Evolutionary conservation across 2,797 vertebrate species (phyloP).

Genomic region (Alauda arvensis): DNA sequence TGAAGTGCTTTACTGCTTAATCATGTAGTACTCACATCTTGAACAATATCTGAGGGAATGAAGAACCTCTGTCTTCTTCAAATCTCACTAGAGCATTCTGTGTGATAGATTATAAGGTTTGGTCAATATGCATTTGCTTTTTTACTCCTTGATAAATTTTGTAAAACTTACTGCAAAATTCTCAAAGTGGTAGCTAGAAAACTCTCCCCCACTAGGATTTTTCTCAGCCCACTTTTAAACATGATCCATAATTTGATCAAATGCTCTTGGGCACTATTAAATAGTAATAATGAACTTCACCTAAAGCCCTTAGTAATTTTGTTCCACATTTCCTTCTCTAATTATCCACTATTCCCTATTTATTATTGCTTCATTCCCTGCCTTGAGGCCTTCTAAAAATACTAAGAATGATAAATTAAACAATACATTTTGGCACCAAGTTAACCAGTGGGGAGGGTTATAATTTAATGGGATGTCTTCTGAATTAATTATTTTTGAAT

Average conservation of each 20-base stretch:
- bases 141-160: slow-evolving; percentile 8
- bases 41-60: not conserved
- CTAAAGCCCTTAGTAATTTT: slow-evolving; percentile 83
- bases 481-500: slow-evolving; percentile 81
- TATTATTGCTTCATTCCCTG: slow-evolving; percentile 79
- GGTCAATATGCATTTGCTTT: slow-evolving; percentile 12
- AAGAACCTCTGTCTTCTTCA: not conserved
- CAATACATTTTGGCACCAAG: slow-evolving; percentile 76
- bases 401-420: slow-evolving; percentile 82
- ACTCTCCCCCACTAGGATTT: slow-evolving; percentile 55
- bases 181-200: slow-evolving; percentile 33
- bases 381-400: slow-evolving; percentile 79
- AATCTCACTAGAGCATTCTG: not conserved
- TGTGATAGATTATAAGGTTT: not conserved
- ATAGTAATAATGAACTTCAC: slow-evolving; percentile 83
- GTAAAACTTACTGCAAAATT: slow-evolving; percentile 24
- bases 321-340: slow-evolving; percentile 79
- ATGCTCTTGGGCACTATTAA: slow-evolving; percentile 81
- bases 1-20: slow-evolving; percentile 33
- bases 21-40: not conserved
- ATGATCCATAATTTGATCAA: slow-evolving; percentile 77
- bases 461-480: slow-evolving; percentile 79
- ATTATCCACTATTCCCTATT: slow-evolving; percentile 81
- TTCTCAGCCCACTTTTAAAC: slow-evolving; percentile 70
- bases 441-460: slow-evolving; percentile 77